Evolutionary conservation across 1,140 invertebrate species (phyloP).

Genomic region (Wasmannia auropunctata): DNA sequence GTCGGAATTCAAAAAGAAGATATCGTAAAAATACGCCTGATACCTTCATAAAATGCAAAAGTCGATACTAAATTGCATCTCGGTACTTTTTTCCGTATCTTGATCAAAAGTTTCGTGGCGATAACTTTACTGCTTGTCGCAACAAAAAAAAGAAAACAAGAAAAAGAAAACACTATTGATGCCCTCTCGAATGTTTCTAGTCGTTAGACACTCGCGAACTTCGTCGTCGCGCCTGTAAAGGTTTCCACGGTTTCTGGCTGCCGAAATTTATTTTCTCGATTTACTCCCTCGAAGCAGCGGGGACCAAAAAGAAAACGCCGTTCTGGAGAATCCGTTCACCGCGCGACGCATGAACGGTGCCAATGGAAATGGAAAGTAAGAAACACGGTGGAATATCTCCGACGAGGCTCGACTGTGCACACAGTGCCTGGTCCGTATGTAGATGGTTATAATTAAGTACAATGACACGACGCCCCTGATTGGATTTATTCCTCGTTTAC

Average conservation of each 20-base stretch:
- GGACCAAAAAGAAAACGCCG: background rate
- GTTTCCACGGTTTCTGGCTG: background rate
- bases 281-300: background rate
- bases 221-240: background rate
- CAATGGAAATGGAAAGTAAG: constrained; percentile 19
- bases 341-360: background rate
- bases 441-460: constrained; percentile 38
- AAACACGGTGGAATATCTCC: background rate
- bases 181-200: no score
- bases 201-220: background rate
- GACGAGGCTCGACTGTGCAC: background rate
- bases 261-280: background rate
- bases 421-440: background rate
- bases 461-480: constrained; percentile 41
- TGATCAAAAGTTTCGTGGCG: background rate
- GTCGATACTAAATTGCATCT: background rate
- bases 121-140: background rate
- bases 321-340: background rate
- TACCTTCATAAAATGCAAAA: background rate
- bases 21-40: background rate
- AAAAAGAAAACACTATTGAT: background rate
- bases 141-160: no score
- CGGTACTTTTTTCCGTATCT: background rate
- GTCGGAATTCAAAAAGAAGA: background rate
- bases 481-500: constrained; percentile 39